A percentile compares a stretch with the other conserved stretches of the same genome.
Evolutionary conservation across 2,888 invertebrate species (phyloP).

Genomic region (Drosophila tanythrix): DNA sequence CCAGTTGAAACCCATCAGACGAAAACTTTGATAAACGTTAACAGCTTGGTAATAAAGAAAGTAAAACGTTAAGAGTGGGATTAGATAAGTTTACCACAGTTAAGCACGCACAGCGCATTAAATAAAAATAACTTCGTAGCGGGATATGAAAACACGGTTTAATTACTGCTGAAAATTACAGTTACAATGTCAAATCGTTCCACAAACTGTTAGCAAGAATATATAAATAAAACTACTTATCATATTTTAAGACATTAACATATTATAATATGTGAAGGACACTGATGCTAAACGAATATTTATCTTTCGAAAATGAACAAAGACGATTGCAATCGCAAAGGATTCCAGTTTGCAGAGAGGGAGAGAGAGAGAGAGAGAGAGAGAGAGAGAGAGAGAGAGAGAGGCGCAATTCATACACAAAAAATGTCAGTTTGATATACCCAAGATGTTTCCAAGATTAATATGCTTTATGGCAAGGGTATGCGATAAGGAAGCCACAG

Average conservation of each 20-base stretch:
- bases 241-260: background rate
- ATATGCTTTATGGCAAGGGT: conserved; percentile 25
- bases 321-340: background rate
- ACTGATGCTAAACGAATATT: background rate
- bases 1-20: background rate
- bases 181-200: background rate
- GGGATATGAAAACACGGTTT: background rate
- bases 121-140: background rate
- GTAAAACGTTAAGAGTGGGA: background rate
- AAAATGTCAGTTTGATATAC: background rate
- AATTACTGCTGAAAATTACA: background rate
- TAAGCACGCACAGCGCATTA: background rate
- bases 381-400: too few species aligned
- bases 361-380: too few species aligned
- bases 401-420: background rate
- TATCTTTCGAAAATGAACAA: background rate
- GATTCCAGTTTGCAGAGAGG: background rate
- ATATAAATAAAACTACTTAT: background rate
- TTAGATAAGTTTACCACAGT: background rate
- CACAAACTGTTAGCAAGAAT: background rate
- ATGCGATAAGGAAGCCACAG: conserved; percentile 44
- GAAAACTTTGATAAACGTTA: background rate
- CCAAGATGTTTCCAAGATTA: conserved; percentile 7
- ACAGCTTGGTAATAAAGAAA: background rate
- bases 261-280: background rate